phyloP scores from a whole-genome alignment of 2,113 vertebrate genomes.

The Osmerus mordax region DNA sequence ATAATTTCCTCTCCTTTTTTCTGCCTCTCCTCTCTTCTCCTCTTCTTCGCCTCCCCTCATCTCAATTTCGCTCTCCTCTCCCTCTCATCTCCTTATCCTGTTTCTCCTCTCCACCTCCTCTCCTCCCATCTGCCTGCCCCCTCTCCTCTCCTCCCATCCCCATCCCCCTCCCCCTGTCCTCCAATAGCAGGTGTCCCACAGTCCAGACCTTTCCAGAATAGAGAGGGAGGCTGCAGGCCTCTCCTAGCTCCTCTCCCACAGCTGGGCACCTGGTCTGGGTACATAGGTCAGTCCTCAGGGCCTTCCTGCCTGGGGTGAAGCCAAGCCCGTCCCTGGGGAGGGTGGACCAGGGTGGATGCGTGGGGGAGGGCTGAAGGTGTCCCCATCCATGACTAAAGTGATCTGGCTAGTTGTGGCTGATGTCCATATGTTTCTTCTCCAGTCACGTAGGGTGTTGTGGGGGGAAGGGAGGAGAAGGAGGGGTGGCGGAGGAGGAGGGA shows the following conservation, averaged over 20 bases:
- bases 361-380: too few relatives aligned
- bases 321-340: too few relatives aligned
- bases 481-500: background rate
- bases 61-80: too few relatives aligned
- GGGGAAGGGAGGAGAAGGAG: too few relatives aligned
- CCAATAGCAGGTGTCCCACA: constrained; percentile 12
- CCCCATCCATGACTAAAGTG: too few relatives aligned
- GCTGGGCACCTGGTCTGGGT: background rate
- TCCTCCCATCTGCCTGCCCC: background rate
- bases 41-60: constrained; percentile 19
- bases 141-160: background rate
- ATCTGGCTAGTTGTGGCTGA: too few relatives aligned
- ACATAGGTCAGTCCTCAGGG: background rate
- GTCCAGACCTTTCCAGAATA: constrained; percentile 2
- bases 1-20: constrained; percentile 35
- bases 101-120: background rate
- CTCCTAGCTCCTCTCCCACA: background rate
- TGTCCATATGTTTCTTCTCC: too few relatives aligned
- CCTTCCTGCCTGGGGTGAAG: background rate
- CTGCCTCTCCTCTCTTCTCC: background rate
- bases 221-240: background rate
- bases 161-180: too few relatives aligned
- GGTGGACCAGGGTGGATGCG: too few relatives aligned
- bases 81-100: background rate
- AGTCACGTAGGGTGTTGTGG: too few relatives aligned